phyloP scores from a whole-genome alignment of 2,888 invertebrate genomes.

The Tenthredo mesomela region DNA sequence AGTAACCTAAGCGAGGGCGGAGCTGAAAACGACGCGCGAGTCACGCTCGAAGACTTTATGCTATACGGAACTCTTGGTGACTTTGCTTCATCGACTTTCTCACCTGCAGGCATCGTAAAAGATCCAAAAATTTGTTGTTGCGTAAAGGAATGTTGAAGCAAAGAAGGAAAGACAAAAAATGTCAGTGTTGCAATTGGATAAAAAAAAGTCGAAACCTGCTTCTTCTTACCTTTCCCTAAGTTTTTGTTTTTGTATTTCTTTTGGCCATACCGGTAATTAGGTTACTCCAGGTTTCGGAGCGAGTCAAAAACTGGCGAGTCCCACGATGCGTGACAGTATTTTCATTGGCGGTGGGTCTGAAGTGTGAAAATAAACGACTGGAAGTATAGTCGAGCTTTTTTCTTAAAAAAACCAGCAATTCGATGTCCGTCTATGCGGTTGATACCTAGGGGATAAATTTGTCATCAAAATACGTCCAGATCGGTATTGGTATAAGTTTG shows the following conservation, averaged over 20 bases:
- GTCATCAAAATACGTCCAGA: conserved; percentile 41
- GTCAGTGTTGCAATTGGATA: not conserved
- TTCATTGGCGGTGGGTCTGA: not conserved
- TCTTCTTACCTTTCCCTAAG: not conserved
- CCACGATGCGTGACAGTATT: conserved; percentile 9
- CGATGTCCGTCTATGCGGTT: not conserved
- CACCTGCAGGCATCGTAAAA: conserved; percentile 10
- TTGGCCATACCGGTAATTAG: not conserved
- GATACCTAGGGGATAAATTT: conserved; percentile 36
- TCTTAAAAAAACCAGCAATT: not conserved
- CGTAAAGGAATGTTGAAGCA: not conserved
- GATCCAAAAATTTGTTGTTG: not conserved
- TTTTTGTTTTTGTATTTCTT: not conserved
- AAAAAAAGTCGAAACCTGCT: not conserved
- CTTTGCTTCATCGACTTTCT: conserved; percentile 28
- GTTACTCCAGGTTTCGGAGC: not conserved
- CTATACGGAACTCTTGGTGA: not conserved
- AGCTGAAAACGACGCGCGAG: conserved; percentile 29
- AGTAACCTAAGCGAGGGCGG: conserved; percentile 21
- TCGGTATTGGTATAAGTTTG: conserved; percentile 49
- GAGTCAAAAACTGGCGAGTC: not conserved
- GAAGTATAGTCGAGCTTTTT: conserved; percentile 2
- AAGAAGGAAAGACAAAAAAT: not conserved
- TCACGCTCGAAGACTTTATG: conserved; percentile 16
- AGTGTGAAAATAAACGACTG: conserved; percentile 5